These are phyloP conservation scores for Geotrupes spiniger DNA, from an alignment of 2,888 invertebrate species.

Conservation along the genomic window DNA sequence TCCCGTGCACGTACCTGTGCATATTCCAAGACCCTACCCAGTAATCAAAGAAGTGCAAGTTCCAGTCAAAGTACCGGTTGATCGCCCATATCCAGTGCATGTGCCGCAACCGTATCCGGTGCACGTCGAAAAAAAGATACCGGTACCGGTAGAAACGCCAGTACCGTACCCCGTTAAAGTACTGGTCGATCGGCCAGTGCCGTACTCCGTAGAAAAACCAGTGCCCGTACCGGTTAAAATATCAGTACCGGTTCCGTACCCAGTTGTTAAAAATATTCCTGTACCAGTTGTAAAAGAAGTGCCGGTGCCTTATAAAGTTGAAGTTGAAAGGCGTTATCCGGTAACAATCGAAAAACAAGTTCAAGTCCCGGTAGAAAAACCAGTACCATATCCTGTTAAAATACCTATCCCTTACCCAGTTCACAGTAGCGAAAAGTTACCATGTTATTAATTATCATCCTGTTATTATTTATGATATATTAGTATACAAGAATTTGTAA, in stretches of 20 bases:
- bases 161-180: slow-evolving; percentile 67
- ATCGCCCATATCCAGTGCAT: slow-evolving; percentile 68
- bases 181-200: slow-evolving; percentile 53
- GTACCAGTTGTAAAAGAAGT: slow-evolving; percentile 62
- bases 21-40: slow-evolving; percentile 70
- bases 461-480: too few relatives aligned
- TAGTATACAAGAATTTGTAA: too few relatives aligned
- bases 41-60: slow-evolving; percentile 70
- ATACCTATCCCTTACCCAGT: slow-evolving; percentile 58
- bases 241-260: slow-evolving; percentile 67
- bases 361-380: slow-evolving; percentile 65
- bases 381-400: slow-evolving; percentile 50
- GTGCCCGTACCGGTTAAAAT: slow-evolving; percentile 64
- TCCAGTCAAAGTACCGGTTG: slow-evolving; percentile 68
- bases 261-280: slow-evolving; percentile 61
- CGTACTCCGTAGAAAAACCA: slow-evolving; percentile 63
- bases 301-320: slow-evolving; percentile 48
- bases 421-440: background rate
- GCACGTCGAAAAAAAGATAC: slow-evolving; percentile 68
- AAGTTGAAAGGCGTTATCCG: slow-evolving; percentile 68
- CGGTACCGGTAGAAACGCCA: slow-evolving; percentile 66
- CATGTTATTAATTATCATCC: too few relatives aligned
- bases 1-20: slow-evolving; percentile 66
- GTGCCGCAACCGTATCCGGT: slow-evolving; percentile 66
- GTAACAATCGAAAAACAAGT: slow-evolving; percentile 69